Percentiles rank a stretch among this genome's conserved stretches.
phyloP scores from a whole-genome alignment of 2,113 vertebrate genomes.

The Anguilla rostrata region DNA sequence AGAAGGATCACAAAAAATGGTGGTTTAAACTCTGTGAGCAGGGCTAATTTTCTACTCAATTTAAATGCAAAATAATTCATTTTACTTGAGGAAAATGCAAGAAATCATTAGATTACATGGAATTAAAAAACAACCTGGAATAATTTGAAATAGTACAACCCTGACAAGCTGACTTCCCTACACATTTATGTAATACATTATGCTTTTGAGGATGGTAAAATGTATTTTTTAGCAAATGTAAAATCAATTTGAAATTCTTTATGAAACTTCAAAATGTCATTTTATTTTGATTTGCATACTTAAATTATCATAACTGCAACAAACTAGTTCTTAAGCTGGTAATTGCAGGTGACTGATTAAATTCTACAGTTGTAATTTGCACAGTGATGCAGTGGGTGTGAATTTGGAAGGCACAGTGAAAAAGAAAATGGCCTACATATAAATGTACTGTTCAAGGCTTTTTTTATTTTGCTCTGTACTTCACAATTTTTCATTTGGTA shows the following conservation, averaged over 20 bases:
- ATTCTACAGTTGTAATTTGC: too few species aligned
- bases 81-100: slow-evolving; percentile 8
- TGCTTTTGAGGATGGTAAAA: background rate
- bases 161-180: slow-evolving; percentile 5
- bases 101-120: background rate
- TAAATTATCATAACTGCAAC: too few species aligned
- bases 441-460: too few species aligned
- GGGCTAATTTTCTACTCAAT: background rate
- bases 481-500: too few species aligned
- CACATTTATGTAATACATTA: background rate
- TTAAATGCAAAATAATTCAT: slow-evolving; percentile 13
- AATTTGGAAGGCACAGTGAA: too few species aligned
- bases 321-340: too few species aligned
- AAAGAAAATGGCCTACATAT: too few species aligned
- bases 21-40: background rate
- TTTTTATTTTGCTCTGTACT: too few species aligned
- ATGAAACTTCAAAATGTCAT: background rate
- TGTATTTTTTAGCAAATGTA: slow-evolving; percentile 11
- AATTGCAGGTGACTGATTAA: too few species aligned
- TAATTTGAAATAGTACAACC: slow-evolving; percentile 12
- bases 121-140: background rate
- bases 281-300: background rate
- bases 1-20: background rate
- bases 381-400: too few species aligned
- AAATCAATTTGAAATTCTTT: slow-evolving; percentile 6